Base-by-base conservation (phyloP, 2,797 vertebrate species). In the Buphagus erythrorhynchus region DNA sequence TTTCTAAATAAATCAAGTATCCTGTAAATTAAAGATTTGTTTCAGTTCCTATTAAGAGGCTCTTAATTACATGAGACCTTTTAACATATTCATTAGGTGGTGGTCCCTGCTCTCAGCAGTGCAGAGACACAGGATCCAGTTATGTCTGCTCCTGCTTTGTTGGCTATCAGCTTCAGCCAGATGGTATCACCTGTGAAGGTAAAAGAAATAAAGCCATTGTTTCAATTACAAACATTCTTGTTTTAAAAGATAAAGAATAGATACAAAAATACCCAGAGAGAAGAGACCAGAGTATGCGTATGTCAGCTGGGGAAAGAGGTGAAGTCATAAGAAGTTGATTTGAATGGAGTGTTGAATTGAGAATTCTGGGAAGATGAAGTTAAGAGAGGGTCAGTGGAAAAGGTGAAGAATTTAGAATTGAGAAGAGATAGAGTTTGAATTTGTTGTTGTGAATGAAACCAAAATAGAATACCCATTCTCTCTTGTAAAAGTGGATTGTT, bases 131-230 rank as follows among this genome's bases (percentile, higher is more conserved):
- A 0, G 98, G 98, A 19, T 96, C 95, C 95, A 98, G 94, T 66
- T 98, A 98, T 0, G 98, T 99, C 28, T 99, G 99, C 62, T 96
- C 97, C 35, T 99, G 99, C 95, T 98, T 98, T 43, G 97, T 98
- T 89, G 99, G 99, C 31, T 99, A 98, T 96, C 99, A 98, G 97
- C 98, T 99, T 85, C 98, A 98, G 89, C 76, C 99, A 3, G 99
- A 99, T 43, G 98, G 98, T 12, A 98, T 98, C 96, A 98, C 90
- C 88, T 99, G 99, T 84, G 99, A 99, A 95, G 99, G 99, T 99
- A 97, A 96, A 40, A 67, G 3, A 93, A 58, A 43, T 6, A 3
- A 85, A 66, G 13, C 10, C 7, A n/a, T 45, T 79, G 61, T 21
- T 51, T 82, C 1, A 0, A 24, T 59, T 62, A n/a, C 42, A 51